Base-by-base conservation (phyloP, 53 echinoderm and acorn worm genomes). In the Actinopyga echinites region DNA sequence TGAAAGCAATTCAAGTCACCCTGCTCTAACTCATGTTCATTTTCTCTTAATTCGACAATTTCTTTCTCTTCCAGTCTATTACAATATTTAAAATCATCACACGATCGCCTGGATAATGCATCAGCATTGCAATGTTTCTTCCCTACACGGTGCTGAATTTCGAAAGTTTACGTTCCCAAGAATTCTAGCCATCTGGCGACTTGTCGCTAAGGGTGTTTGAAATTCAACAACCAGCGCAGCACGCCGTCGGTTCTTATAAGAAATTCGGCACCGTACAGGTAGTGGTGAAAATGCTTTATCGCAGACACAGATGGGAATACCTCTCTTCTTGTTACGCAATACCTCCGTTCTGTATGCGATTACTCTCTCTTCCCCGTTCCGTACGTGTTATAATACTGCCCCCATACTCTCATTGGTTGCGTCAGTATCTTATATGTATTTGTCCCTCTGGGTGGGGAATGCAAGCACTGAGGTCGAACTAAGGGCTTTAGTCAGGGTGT, bases 71-170 rank as follows among this genome's bases (percentile, higher is more conserved):
- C 65, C 12, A 28, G 26, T 17, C 29, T 17, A 28, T 17, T 13
- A 32, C 65, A 33, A 64, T 29, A 34, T 52, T 29, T 58, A 45
- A 40, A 64, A 30, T 33, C 65, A 17, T 30, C 30, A 29, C 65
- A 64, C 26, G 87, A 67, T 7, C 53, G 66, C 2, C 73, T 54
- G 11, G 83, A 87, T 22, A 87, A 56, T 21, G 82, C 82, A 67
- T 87, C 87, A 24, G 88, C 88, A 30, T 88, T 85, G 19, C 56
- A 11, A 62, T 85, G 85, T 36, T 38, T 58, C 21, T 35, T 89
- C 23, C 73, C 73, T 40, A 42, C 38, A 20, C 21, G 40, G 45
- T 38, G 42, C 40, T 43, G n/a, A 42, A 43, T 43, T 8, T 73
- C 73, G 45, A 33, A 73, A 0, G 35, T 26, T 19, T 73, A 73